Evolutionary conservation across 2,113 vertebrate species (phyloP), one percentile per base, ranked within the genome.

Genomic region (Melanerpes formicivorus): DNA sequence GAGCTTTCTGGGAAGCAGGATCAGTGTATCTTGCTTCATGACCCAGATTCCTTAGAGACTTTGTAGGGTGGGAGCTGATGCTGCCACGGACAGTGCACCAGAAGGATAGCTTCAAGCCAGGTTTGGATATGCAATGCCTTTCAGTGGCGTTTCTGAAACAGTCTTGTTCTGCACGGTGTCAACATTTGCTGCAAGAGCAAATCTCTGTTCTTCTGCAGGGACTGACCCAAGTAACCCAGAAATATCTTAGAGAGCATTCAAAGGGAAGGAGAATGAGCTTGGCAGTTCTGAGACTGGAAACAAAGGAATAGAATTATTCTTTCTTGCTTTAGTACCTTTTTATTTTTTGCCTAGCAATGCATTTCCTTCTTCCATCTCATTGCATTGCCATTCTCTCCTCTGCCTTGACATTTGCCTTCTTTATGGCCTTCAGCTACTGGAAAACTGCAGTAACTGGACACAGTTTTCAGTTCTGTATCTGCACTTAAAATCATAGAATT

Each of bases 21-120:
- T 9, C n/a, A 11, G 19, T 1, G 5, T 9, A 5, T 42, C 74
- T 70, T 14, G 0, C 37, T 67, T 67, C 27, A 2, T n/a, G 27
- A 58, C 26, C 78, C 19, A 7, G 17, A 7, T 48, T 72, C 50
- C 74, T 62, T 25, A 44, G 70, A 54, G 69, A 55, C 3, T 13
- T 74, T 59, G 52, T 9, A 27, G 48, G 27, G 26, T 70, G 63
- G 48, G 48, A 90, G 46, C 12, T 23, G 69, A 11, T 55, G 40
- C 60, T 80, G 67, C n/a, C 37, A 11, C 10, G 34, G 34, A 12
- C 19, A 22, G 23, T 1, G 4, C 30, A 3, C 52, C 30, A 48
- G 48, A 50, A 75, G 30, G 55, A 4, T 34, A 40, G 7, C 54
- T 75, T 65, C 55, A 42, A 23, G 40, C 23, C 77, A 16, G 63